Evolutionary conservation across 2,113 vertebrate species (phyloP).

Genomic region (Thomomys bottae): DNA sequence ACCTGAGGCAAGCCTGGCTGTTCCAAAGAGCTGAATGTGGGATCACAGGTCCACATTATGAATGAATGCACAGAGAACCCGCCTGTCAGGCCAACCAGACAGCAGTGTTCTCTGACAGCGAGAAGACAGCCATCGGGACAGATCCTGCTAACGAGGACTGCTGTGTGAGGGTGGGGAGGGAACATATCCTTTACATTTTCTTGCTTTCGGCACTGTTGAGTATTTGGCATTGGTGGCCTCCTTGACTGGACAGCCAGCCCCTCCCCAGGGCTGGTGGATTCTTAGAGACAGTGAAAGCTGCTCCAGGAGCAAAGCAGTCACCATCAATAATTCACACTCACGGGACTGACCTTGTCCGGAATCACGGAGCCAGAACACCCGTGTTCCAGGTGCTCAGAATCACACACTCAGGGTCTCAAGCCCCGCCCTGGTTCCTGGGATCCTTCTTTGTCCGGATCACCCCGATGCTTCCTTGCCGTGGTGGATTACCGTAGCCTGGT

Average conservation of each 20-base stretch:
- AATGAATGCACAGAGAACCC: not conserved
- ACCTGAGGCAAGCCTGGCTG: not conserved
- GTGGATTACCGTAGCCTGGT: rapidly evolving
- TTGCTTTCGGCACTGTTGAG: not conserved
- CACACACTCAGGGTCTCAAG: not conserved
- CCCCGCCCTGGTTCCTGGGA: rapidly evolving
- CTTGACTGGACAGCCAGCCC: not conserved
- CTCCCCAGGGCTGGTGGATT: too few species aligned
- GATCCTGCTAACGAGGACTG: not conserved
- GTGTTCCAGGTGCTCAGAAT: not conserved
- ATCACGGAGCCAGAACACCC: too few species aligned
- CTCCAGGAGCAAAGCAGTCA: not conserved
- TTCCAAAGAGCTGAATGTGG: not conserved
- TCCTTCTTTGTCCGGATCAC: not conserved
- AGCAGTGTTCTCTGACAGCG: rapidly evolving
- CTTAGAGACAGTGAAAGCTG: too few species aligned
- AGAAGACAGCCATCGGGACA: rapidly evolving
- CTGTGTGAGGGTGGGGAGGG: rapidly evolving
- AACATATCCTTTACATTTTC: too few species aligned
- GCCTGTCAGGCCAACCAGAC: rapidly evolving
- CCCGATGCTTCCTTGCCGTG: not conserved
- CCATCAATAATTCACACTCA: not conserved
- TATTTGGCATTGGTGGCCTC: not conserved
- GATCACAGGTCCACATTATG: not conserved
- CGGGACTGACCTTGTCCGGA: too few species aligned